Conservation (phyloP, 2,888 invertebrate genomes). For the Leptinotarsa juncta region DNA sequence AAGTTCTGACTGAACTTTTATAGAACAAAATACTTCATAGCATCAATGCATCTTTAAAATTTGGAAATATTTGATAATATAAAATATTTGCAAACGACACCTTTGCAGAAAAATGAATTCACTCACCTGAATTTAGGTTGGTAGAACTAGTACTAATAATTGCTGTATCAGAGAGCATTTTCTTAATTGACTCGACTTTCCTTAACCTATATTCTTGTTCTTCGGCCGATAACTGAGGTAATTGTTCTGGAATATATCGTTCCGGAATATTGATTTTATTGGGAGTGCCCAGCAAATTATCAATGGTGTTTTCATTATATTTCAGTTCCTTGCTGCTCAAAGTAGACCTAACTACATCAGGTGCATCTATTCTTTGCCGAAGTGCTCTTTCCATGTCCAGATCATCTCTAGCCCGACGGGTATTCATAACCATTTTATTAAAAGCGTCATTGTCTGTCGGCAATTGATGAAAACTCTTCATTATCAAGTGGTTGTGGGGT, state of each 20-base stretch:
- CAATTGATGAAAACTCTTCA: constrained; percentile 61
- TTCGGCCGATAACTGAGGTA: constrained; percentile 86
- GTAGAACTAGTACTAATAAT: constrained; percentile 64
- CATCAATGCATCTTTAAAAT: too few relatives aligned
- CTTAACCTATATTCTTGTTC: constrained; percentile 85
- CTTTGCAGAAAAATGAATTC: neutral
- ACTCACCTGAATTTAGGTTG: constrained; percentile 54
- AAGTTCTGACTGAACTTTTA: neutral
- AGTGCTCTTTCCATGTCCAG: constrained; percentile 89
- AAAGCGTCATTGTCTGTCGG: constrained; percentile 58
- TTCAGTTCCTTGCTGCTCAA: constrained; percentile 74
- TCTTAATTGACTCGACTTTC: constrained; percentile 91
- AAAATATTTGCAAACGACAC: too few relatives aligned
- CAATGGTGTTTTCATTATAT: constrained; percentile 85
- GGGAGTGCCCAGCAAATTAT: constrained; percentile 86
- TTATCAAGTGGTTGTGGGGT: constrained; percentile 69
- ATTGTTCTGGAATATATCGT: constrained; percentile 90
- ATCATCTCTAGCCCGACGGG: constrained; percentile 81
- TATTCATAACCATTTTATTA: constrained; percentile 55
- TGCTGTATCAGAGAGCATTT: constrained; percentile 84
- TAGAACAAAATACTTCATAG: too few relatives aligned
- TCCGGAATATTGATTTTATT: constrained; percentile 93
- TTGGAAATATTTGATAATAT: too few relatives aligned
- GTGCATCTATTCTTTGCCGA: constrained; percentile 80
- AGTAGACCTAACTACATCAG: constrained; percentile 89